Evolutionary conservation across 2,797 vertebrate genomes (phyloP).

Genomic region (Pantherophis alleghaniensis): DNA sequence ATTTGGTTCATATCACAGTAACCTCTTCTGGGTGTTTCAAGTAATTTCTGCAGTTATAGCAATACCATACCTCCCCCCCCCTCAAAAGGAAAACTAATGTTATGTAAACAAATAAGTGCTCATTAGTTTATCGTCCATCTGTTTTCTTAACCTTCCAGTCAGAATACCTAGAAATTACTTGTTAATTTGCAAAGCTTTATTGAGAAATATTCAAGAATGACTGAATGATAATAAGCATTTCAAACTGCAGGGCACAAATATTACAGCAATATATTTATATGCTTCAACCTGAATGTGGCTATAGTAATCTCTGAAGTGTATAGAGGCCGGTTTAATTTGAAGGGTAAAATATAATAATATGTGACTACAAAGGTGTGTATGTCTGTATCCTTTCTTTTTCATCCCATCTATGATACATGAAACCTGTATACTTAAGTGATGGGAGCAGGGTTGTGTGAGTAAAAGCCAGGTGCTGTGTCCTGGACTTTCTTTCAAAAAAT

Average conservation of each 20-base stretch:
- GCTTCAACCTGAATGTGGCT: background rate
- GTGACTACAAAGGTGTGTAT: background rate
- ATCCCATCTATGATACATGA: background rate
- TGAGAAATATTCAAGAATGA: conserved; percentile 8
- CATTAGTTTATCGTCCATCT: fast-evolving
- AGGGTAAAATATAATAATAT: background rate
- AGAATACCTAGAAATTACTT: background rate
- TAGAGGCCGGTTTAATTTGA: background rate
- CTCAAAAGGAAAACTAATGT: background rate
- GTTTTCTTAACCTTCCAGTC: background rate
- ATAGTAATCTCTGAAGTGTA: background rate
- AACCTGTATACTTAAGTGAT: background rate
- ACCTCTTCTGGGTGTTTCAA: background rate
- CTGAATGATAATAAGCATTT: conserved; percentile 14
- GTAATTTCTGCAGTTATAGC: background rate
- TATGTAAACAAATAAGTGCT: background rate
- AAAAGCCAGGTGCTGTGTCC: background rate
- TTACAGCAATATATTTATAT: background rate
- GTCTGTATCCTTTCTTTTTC: background rate
- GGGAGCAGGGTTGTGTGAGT: background rate
- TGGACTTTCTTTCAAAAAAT: background rate
- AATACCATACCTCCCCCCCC: background rate
- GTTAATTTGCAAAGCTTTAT: conserved; percentile 12
- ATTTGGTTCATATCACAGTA: background rate
- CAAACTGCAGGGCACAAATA: background rate